Evolutionary conservation across 2,797 vertebrate species (phyloP).

Genomic region (Sparus aurata): DNA sequence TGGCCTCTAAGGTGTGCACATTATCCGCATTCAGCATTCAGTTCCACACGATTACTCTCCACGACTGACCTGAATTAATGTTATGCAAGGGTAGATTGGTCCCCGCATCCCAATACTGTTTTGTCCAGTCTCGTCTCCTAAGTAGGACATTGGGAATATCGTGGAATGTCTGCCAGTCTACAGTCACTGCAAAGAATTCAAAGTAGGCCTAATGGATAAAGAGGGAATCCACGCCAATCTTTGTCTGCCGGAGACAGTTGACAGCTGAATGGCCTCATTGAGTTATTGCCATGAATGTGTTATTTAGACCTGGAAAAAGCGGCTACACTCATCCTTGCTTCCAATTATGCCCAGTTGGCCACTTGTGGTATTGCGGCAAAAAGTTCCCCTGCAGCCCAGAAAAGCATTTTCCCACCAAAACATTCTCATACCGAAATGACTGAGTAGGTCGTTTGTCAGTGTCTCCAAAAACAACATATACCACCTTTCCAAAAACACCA

Average conservation of each 20-base stretch:
- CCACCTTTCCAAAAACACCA: no score
- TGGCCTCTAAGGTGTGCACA: constrained; percentile 82
- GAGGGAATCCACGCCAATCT: constrained; percentile 17
- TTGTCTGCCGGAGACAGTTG: constrained; percentile 6
- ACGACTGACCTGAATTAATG: constrained; percentile 85
- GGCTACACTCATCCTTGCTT: no score
- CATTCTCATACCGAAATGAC: no score
- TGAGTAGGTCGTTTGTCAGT: no score
- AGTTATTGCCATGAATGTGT: background rate
- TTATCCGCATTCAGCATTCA: constrained; percentile 85
- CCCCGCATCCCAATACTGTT: constrained; percentile 73
- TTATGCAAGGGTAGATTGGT: constrained; percentile 67
- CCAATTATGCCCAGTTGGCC: no score
- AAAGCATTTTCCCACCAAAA: no score
- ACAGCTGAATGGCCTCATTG: background rate
- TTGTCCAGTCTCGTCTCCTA: constrained; percentile 74
- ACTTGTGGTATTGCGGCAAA: no score
- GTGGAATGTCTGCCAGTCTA: constrained; percentile 29
- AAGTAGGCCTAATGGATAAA: constrained; percentile 27
- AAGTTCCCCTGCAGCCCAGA: no score
- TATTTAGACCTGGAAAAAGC: no score
- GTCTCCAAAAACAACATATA: no score
- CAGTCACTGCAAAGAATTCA: constrained; percentile 48
- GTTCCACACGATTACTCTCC: constrained; percentile 81
- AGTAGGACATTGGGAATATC: constrained; percentile 77